phyloP scores from a whole-genome alignment of 2,797 vertebrate species.

The Platalea minor region DNA sequence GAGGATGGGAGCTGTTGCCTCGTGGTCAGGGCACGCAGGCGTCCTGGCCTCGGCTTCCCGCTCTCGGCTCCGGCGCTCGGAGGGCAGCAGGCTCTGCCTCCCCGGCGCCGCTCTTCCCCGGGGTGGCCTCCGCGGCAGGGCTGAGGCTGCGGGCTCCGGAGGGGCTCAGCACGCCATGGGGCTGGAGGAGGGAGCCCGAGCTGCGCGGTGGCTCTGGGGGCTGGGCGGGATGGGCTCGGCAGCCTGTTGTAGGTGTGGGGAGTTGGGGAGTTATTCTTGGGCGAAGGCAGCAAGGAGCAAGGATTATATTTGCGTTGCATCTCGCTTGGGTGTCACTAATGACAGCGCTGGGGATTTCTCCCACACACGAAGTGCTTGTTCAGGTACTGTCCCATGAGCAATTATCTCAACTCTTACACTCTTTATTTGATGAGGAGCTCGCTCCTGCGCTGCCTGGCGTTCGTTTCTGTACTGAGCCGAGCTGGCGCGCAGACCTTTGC shows the following conservation, averaged over 20 bases:
- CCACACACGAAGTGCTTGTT: background rate
- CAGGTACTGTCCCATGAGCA: background rate
- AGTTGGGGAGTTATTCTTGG: background rate
- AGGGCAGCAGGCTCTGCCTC: background rate
- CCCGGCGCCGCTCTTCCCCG: fast-evolving
- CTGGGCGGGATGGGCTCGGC: fast-evolving
- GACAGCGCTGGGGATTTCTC: background rate
- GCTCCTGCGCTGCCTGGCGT: background rate
- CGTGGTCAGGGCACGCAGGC: fast-evolving
- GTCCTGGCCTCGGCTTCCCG: background rate
- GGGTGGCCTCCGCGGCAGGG: background rate
- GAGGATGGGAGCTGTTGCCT: background rate
- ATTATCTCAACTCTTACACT: fast-evolving
- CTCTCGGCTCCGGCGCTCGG: background rate
- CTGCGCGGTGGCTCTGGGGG: background rate
- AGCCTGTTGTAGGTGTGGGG: background rate
- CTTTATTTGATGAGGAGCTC: background rate
- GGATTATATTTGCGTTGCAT: background rate
- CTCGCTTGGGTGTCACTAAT: background rate
- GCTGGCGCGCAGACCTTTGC: background rate
- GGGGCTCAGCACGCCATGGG: fast-evolving
- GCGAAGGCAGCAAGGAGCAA: background rate
- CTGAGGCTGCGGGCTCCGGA: background rate
- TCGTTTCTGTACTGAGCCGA: fast-evolving
- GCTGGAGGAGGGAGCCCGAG: background rate